Base-by-base conservation (phyloP, 2,113 vertebrate genomes). In the Thinocorus orbignyianus region DNA sequence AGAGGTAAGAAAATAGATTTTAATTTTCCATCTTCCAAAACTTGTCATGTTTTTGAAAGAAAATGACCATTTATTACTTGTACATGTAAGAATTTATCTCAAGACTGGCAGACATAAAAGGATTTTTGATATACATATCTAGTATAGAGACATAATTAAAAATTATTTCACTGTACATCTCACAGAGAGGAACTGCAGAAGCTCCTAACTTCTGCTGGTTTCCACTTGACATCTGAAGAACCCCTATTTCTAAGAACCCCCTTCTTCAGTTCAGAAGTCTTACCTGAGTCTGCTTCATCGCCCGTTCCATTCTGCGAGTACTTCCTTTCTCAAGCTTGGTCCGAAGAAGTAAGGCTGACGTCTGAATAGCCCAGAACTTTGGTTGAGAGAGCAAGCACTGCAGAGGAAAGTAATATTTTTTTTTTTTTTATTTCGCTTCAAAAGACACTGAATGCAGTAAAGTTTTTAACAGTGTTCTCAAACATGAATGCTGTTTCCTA, bases 241-340 rank as follows among this genome's bases (percentile, higher is more conserved):
- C 8, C 3, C 7, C 4, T 51, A 7, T 37, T 44, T 24, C 12
- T 11, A 82, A 42, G 10, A 41, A 41, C 41, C 41, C 41, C 41
- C 41, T 41, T 41, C 41, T 41, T 41, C 55, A 73, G 44, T 30
- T 76, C 22, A 61, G 58, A 72, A 49, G 28, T 46, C 93, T 93
- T 97, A 99, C 99, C 98, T 99, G 99, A 10, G 98, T 99, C 97
- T 99, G 99, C 97, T 98, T 99, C 99, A 99, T 98, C 44, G 99
- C 99, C 41, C 99, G 98, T 74, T 99, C 99, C 70, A 99, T 97
- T 82, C 99, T 98, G 17, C 99, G 98, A 18, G 98, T 97, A 41
- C 98, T 99, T 74, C 98, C 98, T 90, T 93, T 98, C 94, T 99
- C 99, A 94, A 99, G 96, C 95, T 99, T 99, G 76, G 99, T 99